These are phyloP conservation scores for Loris lydekkerianus DNA, from an alignment of 2,797 vertebrate species.

Conservation along the genomic window DNA sequence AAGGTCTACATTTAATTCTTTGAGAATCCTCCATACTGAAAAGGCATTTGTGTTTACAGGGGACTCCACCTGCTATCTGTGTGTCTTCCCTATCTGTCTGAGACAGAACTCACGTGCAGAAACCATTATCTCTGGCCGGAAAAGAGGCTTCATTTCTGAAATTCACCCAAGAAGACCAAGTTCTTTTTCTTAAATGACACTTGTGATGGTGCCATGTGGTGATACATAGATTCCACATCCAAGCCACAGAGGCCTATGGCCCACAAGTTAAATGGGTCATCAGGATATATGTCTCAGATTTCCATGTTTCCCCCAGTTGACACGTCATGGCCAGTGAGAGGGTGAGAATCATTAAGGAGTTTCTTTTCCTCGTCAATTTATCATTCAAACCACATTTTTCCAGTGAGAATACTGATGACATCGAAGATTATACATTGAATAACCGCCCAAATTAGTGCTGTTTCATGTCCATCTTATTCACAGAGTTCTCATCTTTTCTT, in stretches of 20 bases:
- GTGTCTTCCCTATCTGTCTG: not conserved
- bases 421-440: not conserved
- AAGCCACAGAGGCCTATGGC: slow-evolving; percentile 58
- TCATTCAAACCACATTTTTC: slow-evolving; percentile 22
- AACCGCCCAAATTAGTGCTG: not conserved
- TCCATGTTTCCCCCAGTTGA: slow-evolving; percentile 54
- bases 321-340: slow-evolving; percentile 36
- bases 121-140: not conserved
- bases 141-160: not conserved
- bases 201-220: not conserved
- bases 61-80: rapidly evolving
- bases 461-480: not conserved
- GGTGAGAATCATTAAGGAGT: not conserved
- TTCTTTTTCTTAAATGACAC: not conserved
- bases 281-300: slow-evolving; percentile 67
- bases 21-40: too few relatives aligned
- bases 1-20: too few relatives aligned
- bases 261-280: not conserved
- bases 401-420: not conserved
- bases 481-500: rapidly evolving
- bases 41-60: not conserved
- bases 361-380: slow-evolving; percentile 62
- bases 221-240: not conserved
- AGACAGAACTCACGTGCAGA: not conserved
- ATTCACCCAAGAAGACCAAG: not conserved